Evolutionary conservation across 2,888 invertebrate species (phyloP).

Genomic region (Scotopteryx bipunctaria): DNA sequence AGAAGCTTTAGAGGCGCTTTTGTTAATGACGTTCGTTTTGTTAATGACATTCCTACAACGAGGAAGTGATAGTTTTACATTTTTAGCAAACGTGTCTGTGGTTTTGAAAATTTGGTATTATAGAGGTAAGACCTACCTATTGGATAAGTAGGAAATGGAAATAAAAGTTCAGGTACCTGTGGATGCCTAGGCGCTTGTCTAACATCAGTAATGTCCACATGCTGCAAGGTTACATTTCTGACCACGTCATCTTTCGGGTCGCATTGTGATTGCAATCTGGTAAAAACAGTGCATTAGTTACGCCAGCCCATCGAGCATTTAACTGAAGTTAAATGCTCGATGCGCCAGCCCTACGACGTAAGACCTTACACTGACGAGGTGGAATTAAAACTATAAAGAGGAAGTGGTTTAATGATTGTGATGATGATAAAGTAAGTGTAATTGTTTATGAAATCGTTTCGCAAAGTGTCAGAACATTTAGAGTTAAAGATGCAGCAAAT

Average conservation of each 20-base stretch:
- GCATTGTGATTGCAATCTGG: constrained; percentile 64
- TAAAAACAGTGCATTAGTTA: constrained; percentile 45
- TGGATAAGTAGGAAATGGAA: not conserved
- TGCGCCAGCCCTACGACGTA: not conserved
- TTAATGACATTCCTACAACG: no score
- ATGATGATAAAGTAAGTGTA: constrained; percentile 4
- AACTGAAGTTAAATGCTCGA: no score
- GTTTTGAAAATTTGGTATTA: not conserved
- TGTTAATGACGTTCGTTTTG: no score
- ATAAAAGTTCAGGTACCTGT: constrained; percentile 48
- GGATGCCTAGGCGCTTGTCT: constrained; percentile 59
- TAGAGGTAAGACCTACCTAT: not conserved
- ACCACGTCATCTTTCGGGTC: constrained; percentile 47
- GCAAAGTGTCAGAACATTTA: constrained; percentile 1
- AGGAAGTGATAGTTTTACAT: no score
- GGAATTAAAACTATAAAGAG: constrained; percentile 18
- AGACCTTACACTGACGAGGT: constrained; percentile 5
- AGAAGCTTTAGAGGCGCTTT: no score
- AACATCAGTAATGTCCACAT: constrained; percentile 63
- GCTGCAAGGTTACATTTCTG: constrained; percentile 57
- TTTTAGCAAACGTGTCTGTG: no score
- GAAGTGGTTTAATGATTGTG: constrained; percentile 6
- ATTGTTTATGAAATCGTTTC: constrained; percentile 10
- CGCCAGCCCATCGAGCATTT: no score
- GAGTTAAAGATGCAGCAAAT: not conserved